Evolutionary conservation across 2,888 invertebrate species (phyloP).

Genomic region (Agrotis puta): DNA sequence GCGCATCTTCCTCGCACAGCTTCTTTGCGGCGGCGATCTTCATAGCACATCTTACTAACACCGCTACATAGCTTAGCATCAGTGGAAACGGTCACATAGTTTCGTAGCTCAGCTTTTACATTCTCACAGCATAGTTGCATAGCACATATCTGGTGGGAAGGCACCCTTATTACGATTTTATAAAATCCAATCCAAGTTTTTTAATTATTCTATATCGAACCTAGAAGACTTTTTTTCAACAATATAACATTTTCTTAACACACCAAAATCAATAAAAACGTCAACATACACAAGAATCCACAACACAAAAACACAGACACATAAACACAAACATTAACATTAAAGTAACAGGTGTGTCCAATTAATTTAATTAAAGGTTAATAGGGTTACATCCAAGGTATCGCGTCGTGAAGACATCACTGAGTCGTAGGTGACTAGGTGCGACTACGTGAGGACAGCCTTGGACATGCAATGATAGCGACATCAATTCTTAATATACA

Average conservation of each 20-base stretch:
- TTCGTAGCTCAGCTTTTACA: too few species aligned
- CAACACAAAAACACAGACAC: background rate
- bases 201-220: too few species aligned
- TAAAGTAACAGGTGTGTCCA: constrained; percentile 44
- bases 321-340: constrained; percentile 23
- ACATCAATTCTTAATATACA: constrained; percentile 47
- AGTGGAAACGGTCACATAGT: too few species aligned
- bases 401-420: constrained; percentile 49
- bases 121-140: too few species aligned
- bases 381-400: constrained; percentile 51
- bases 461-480: constrained; percentile 52
- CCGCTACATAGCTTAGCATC: too few species aligned
- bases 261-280: constrained; percentile 9
- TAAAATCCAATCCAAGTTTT: too few species aligned
- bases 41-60: too few species aligned
- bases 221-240: too few species aligned
- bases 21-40: too few species aligned
- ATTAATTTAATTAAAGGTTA: constrained; percentile 63
- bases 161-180: too few species aligned
- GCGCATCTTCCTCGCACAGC: too few species aligned
- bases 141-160: too few species aligned
- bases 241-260: background rate
- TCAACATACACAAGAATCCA: constrained; percentile 10
- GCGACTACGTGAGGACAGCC: constrained; percentile 39
- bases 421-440: constrained; percentile 36